Percentiles rank a stretch among this genome's conserved stretches.
Conservation (phyloP, 2,113 vertebrate species). For the Toxostoma redivivum region DNA sequence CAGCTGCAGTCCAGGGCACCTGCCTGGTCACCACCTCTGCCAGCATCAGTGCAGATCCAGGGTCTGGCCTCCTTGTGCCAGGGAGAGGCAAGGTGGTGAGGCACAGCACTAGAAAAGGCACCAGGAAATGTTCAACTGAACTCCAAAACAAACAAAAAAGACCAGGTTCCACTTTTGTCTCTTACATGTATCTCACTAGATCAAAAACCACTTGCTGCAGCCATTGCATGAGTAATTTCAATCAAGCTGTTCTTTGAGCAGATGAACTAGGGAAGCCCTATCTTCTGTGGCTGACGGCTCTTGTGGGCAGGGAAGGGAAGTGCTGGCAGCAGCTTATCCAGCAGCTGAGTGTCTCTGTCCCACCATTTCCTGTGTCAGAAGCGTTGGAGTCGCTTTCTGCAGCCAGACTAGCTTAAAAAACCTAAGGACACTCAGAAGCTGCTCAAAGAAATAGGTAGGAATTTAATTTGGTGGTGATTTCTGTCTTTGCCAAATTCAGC, state of each 20-base stretch:
- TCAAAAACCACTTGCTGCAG: not conserved
- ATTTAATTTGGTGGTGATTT: not conserved
- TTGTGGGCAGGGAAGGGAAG: not conserved
- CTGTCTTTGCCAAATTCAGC: not conserved
- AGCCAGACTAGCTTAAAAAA: not conserved
- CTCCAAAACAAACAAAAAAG: not conserved
- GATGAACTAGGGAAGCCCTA: not conserved
- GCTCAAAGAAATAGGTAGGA: not conserved
- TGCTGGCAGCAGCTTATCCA: not conserved
- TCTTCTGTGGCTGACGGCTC: not conserved
- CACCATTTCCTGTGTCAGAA: fast-evolving
- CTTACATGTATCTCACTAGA: not conserved
- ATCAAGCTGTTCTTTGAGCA: not conserved
- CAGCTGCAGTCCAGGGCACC: not conserved
- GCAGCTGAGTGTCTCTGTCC: not conserved
- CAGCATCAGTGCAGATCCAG: not conserved
- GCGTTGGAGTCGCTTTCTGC: fast-evolving
- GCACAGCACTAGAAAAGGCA: not conserved
- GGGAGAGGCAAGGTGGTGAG: not conserved
- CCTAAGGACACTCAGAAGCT: not conserved
- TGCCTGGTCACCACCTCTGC: not conserved
- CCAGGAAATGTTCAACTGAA: not conserved
- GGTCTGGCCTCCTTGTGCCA: fast-evolving
- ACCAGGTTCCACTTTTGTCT: not conserved
- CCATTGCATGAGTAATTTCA: not conserved